Conservation (phyloP, 1,140 invertebrate species). For the Chrysomallon squamiferum region DNA sequence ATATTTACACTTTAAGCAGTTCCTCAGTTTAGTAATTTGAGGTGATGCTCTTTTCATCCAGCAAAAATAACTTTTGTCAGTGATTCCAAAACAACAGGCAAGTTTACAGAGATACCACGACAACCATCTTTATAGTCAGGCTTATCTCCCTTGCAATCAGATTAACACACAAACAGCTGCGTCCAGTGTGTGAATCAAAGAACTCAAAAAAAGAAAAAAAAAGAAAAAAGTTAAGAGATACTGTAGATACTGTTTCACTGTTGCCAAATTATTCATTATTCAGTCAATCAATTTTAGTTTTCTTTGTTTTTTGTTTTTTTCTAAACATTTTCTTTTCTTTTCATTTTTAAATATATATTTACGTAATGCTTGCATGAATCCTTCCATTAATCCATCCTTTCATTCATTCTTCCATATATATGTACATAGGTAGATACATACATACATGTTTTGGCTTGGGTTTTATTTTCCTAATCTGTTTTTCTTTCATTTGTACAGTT, state of each 20-base stretch:
- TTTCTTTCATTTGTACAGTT: not conserved
- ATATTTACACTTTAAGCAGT: not conserved
- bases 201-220: not conserved
- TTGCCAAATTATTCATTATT: too few relatives aligned
- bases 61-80: not conserved
- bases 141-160: conserved; percentile 8
- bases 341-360: not conserved
- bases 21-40: not conserved
- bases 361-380: not conserved
- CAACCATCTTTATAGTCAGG: not conserved
- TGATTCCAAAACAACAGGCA: not conserved
- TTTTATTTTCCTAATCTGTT: not conserved
- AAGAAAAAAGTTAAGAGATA: too few relatives aligned
- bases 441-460: not conserved
- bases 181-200: too few relatives aligned
- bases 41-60: not conserved
- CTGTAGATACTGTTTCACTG: too few relatives aligned
- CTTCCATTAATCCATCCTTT: not conserved
- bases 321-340: not conserved
- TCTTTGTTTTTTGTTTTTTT: not conserved
- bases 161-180: not conserved
- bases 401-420: not conserved
- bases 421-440: not conserved
- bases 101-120: too few relatives aligned
- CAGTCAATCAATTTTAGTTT: not conserved